phyloP scores from a whole-genome alignment of 2,888 invertebrate species.

The Dione vanillae region DNA sequence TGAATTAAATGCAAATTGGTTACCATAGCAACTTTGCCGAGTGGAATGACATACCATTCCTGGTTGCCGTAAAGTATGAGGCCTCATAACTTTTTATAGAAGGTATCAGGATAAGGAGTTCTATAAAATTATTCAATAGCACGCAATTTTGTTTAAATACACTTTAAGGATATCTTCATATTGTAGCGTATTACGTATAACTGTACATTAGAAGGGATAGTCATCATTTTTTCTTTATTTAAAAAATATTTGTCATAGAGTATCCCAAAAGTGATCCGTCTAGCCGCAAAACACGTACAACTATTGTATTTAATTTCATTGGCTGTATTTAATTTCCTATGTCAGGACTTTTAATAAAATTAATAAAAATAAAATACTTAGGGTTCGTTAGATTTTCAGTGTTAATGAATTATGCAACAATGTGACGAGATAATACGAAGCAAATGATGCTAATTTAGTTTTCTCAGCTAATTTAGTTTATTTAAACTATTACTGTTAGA shows the following conservation, averaged over 20 bases:
- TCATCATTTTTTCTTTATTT: no score
- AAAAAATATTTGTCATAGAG: no score
- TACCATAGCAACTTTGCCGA: constrained; percentile 44
- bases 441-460: background rate
- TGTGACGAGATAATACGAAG: no score
- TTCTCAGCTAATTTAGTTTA: background rate
- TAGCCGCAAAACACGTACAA: no score
- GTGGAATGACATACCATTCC: constrained; percentile 41
- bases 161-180: background rate
- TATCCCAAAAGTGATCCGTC: no score
- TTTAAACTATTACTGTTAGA: constrained; percentile 13
- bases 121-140: constrained; percentile 34
- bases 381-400: no score
- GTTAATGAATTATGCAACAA: no score
- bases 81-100: constrained; percentile 35
- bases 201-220: no score
- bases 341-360: no score
- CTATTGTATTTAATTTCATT: no score
- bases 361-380: no score
- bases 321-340: no score
- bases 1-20: constrained; percentile 58
- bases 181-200: background rate
- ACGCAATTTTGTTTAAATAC: constrained; percentile 8
- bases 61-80: constrained; percentile 36
- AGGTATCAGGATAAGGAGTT: constrained; percentile 33